Conservation (phyloP, 2,113 vertebrate genomes). For the Cryptomyrus ogoouensis region DNA sequence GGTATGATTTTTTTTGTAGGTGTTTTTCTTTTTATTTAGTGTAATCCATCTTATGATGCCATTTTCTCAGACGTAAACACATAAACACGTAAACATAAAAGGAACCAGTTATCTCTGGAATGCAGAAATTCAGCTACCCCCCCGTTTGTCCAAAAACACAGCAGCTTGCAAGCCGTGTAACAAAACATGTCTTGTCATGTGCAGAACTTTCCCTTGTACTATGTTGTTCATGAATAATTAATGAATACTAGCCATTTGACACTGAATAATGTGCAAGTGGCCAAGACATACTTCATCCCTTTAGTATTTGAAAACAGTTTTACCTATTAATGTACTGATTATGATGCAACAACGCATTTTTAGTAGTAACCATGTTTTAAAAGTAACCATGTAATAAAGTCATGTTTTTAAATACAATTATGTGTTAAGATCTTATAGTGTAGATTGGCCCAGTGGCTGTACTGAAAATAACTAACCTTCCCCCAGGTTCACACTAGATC, state of each 20-base stretch:
- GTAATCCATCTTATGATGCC: not conserved
- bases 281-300: not conserved
- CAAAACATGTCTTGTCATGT: not conserved
- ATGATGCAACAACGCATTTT: not conserved
- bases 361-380: not conserved
- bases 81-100: not conserved
- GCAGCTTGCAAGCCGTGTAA: not conserved
- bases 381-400: not conserved
- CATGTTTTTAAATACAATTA: not conserved
- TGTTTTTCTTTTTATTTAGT: not conserved
- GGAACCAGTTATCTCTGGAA: not conserved
- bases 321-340: not conserved
- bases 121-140: not conserved
- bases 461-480: not conserved
- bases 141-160: not conserved
- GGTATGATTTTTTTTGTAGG: not conserved
- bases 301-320: not conserved
- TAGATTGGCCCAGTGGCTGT: not conserved
- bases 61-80: not conserved
- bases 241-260: not conserved
- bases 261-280: not conserved
- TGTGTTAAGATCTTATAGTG: not conserved
- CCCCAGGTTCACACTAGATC: not conserved
- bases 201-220: not conserved
- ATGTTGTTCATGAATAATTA: not conserved